Conservation (phyloP, 2,113 vertebrate genomes). For the Anguilla japonica region DNA sequence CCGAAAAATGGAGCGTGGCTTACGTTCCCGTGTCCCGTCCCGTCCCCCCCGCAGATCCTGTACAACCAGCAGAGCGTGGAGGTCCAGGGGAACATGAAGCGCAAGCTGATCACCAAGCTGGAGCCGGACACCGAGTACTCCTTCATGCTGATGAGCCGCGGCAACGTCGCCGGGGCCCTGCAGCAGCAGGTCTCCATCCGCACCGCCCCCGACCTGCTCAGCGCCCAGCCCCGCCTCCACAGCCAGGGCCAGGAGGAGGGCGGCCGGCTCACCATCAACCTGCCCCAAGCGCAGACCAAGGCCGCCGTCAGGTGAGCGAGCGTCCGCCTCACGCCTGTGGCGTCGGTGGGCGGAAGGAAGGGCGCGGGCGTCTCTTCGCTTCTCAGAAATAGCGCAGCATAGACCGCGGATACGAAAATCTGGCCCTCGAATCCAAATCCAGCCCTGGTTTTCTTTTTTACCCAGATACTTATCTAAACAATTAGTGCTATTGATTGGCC, state of each 20-base stretch:
- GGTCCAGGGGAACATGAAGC: slow-evolving; percentile 84
- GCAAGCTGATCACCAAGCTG: slow-evolving; percentile 85
- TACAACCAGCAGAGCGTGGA: slow-evolving; percentile 94
- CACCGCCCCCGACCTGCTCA: slow-evolving; percentile 87
- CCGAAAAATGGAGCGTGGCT: too few relatives aligned
- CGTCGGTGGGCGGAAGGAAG: too few relatives aligned
- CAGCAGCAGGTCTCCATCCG: slow-evolving; percentile 94
- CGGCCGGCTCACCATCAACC: slow-evolving; percentile 76
- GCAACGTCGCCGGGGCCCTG: slow-evolving; percentile 84
- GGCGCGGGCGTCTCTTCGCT: too few relatives aligned
- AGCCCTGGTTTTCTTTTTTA: too few relatives aligned
- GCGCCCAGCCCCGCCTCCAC: slow-evolving; percentile 70
- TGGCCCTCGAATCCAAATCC: too few relatives aligned
- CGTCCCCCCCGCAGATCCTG: slow-evolving; percentile 75
- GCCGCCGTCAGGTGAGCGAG: slow-evolving; percentile 78
- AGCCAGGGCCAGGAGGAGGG: slow-evolving; percentile 75
- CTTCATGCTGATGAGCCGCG: slow-evolving; percentile 89
- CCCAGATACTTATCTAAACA: too few relatives aligned
- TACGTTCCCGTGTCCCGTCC: too few relatives aligned
- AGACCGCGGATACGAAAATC: too few relatives aligned
- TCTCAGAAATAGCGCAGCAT: background rate
- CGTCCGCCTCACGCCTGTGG: too few relatives aligned
- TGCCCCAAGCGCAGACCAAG: slow-evolving; percentile 76
- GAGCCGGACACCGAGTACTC: slow-evolving; percentile 92
- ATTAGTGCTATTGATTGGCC: too few relatives aligned